Percentiles rank a stretch among this genome's conserved stretches.
These are phyloP conservation scores for Deroptyus accipitrinus DNA, from an alignment of 2,113 vertebrate species.

Conservation along the genomic window DNA sequence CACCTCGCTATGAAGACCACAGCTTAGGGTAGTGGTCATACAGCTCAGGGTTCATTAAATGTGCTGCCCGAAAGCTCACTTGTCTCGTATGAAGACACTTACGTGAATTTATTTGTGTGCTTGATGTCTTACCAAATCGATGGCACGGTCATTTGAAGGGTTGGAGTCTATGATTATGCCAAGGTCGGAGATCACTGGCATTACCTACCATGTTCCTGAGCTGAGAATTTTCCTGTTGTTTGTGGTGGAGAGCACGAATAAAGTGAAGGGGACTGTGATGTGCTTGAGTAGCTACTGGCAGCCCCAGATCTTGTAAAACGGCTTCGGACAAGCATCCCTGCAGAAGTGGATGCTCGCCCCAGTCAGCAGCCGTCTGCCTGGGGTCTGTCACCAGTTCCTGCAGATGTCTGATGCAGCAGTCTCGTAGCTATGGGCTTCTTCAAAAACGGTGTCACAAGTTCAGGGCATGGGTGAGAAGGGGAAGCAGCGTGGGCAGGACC, in stretches of 20 bases:
- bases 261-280: background rate
- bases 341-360: background rate
- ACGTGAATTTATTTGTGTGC: rapidly evolving
- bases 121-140: background rate
- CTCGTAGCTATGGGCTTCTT: background rate
- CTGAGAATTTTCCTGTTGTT: background rate
- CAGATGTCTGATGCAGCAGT: background rate
- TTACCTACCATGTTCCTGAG: background rate
- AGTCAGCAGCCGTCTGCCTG: background rate
- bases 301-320: background rate
- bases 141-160: background rate
- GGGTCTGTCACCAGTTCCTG: background rate
- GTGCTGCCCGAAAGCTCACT: background rate
- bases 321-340: background rate
- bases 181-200: rapidly evolving
- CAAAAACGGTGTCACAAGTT: background rate
- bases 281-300: background rate
- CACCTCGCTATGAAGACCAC: background rate
- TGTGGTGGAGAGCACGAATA: background rate
- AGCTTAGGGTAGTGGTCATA: too few relatives aligned
- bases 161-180: background rate
- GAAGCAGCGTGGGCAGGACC: background rate
- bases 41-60: background rate
- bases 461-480: background rate
- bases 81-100: rapidly evolving